Conservation (phyloP, 2,113 vertebrate genomes). For the Rissa tridactyla region DNA sequence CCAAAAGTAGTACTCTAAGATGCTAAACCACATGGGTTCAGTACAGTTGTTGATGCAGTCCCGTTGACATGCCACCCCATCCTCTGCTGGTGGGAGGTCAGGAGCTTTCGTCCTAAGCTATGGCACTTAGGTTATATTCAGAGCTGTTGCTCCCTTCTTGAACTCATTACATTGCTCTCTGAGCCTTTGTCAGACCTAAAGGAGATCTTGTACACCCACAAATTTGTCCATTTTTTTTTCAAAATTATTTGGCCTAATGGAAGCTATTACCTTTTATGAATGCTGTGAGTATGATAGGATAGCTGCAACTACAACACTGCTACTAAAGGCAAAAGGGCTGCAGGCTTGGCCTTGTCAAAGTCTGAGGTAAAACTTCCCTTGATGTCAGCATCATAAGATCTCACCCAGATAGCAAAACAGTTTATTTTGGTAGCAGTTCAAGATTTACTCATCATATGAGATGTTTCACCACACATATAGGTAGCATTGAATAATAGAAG, state of each 20-base stretch:
- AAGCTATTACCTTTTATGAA: not conserved
- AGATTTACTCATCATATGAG: not conserved
- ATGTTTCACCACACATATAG: not conserved
- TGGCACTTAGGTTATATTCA: not conserved
- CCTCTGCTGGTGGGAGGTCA: not conserved
- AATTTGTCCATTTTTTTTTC: no score
- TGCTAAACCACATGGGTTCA: not conserved
- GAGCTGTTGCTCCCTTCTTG: not conserved
- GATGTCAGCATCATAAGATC: rapidly evolving
- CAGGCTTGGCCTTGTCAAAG: not conserved
- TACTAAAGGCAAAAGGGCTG: not conserved
- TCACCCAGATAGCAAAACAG: not conserved
- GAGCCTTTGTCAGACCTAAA: not conserved
- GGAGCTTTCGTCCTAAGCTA: not conserved
- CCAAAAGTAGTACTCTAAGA: not conserved
- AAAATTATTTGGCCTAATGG: not conserved
- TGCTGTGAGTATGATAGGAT: not conserved
- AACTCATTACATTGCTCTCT: not conserved
- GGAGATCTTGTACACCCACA: not conserved
- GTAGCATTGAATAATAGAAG: not conserved
- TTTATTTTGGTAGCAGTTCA: not conserved
- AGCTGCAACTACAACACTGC: not conserved
- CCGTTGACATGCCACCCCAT: not conserved
- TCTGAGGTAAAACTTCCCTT: not conserved
- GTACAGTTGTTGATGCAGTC: not conserved